Conservation (phyloP, 2,797 vertebrate species). For the Danio aesculapii region DNA sequence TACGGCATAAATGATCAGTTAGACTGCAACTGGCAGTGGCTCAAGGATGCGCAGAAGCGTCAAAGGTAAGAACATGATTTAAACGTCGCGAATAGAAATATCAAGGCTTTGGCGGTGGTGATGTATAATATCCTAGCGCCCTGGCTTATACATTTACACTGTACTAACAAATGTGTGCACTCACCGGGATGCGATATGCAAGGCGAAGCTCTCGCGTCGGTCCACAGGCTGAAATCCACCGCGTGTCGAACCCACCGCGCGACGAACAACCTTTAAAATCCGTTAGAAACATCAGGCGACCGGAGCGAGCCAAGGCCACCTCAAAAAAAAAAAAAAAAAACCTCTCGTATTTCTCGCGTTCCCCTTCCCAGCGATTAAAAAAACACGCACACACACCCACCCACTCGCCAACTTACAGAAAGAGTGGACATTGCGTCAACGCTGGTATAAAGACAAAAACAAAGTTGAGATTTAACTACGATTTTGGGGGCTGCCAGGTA, state of each 20-base stretch:
- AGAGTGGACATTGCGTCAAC: conserved; percentile 60
- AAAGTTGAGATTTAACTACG: conserved; percentile 59
- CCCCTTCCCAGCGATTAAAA: conserved; percentile 50
- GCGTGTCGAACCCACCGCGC: conserved; percentile 29
- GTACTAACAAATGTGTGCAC: conserved; percentile 35
- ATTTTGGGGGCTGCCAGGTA: conserved; percentile 29
- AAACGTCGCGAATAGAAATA: conserved; percentile 26
- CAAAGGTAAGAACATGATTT: conserved; percentile 62
- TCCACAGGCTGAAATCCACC: conserved; percentile 35
- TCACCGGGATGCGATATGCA: conserved; percentile 48
- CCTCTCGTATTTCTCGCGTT: conserved; percentile 34
- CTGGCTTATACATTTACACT: conserved; percentile 15
- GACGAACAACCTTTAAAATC: conserved; percentile 83
- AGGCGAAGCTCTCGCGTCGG: conserved; percentile 32
- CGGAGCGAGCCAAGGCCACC: conserved; percentile 40
- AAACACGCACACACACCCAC: conserved; percentile 53
- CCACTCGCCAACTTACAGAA: conserved; percentile 57
- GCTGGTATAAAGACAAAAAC: conserved; percentile 40
- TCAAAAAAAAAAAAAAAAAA: background rate
- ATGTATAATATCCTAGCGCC: conserved; percentile 11
- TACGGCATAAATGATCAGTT: conserved; percentile 66
- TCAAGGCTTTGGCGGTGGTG: conserved; percentile 10
- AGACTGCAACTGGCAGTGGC: conserved; percentile 59
- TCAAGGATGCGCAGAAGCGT: conserved; percentile 66
- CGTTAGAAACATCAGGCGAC: conserved; percentile 74